phyloP scores from a whole-genome alignment of 2,113 vertebrate species.

The Patagioenas fasciata region DNA sequence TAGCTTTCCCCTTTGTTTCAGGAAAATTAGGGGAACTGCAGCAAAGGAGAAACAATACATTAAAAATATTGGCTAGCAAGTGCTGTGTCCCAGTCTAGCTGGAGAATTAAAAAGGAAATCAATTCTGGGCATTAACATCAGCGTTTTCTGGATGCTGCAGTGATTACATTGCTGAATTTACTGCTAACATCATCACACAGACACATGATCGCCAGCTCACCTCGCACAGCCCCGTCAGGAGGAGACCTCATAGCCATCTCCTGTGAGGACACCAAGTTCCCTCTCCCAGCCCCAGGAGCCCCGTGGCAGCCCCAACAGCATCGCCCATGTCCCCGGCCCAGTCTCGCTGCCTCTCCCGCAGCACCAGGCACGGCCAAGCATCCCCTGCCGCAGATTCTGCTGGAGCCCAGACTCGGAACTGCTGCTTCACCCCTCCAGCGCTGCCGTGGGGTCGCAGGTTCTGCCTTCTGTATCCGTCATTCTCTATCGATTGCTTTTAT shows the following conservation, averaged over 20 bases:
- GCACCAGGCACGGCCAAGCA: accelerated
- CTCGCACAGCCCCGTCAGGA: not conserved
- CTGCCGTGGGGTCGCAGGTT: not conserved
- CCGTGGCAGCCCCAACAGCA: too few species aligned
- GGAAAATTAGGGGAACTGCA: not conserved
- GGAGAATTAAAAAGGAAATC: not conserved
- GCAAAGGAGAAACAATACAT: not conserved
- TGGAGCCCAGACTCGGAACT: not conserved
- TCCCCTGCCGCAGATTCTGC: not conserved
- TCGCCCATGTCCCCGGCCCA: too few species aligned
- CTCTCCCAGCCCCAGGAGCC: not conserved
- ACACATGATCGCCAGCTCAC: not conserved
- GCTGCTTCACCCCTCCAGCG: not conserved
- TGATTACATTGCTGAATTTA: not conserved
- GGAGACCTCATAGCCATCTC: not conserved
- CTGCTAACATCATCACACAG: accelerated
- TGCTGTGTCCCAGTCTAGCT: not conserved
- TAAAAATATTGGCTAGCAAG: not conserved
- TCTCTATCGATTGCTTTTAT: too few species aligned
- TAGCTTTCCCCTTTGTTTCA: not conserved
- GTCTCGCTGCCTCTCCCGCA: too few species aligned
- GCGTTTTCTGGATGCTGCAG: not conserved
- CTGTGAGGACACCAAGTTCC: not conserved
- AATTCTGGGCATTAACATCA: not conserved
- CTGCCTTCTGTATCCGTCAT: not conserved